Evolutionary conservation across 1,140 invertebrate species (phyloP).

Genomic region (Augochlora pura): DNA sequence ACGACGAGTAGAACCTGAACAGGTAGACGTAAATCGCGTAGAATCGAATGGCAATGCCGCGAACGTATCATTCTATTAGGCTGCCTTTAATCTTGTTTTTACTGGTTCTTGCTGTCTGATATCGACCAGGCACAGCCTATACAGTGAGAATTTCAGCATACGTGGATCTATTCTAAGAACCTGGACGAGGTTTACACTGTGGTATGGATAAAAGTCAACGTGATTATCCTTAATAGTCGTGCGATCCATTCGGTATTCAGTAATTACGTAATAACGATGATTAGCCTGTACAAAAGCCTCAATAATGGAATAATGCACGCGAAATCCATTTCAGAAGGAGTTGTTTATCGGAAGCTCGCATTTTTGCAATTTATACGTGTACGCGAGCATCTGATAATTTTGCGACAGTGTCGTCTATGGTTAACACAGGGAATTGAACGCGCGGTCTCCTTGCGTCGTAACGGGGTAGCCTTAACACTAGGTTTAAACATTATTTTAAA

Average conservation of each 20-base stretch:
- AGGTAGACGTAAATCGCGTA: neutral
- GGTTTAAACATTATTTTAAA: too few species aligned
- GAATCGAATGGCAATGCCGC: neutral
- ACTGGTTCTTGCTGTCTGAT: slow-evolving; percentile 16
- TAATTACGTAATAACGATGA: slow-evolving; percentile 1
- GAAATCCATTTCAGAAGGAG: neutral
- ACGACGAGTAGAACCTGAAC: too few species aligned
- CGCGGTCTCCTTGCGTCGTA: neutral
- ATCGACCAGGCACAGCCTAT: slow-evolving; percentile 14
- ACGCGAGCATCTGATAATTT: neutral
- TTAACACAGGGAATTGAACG: neutral
- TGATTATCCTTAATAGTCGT: slow-evolving; percentile 3
- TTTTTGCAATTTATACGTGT: neutral
- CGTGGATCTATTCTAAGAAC: slow-evolving; percentile 7
- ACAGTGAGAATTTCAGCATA: slow-evolving; percentile 19
- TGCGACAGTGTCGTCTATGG: neutral
- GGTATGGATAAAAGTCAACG: neutral
- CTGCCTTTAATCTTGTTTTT: slow-evolving; percentile 30
- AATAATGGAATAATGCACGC: neutral
- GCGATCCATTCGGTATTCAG: slow-evolving; percentile 13
- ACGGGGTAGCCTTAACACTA: too few species aligned
- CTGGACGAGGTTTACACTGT: neutral
- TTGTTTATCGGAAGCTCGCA: neutral
- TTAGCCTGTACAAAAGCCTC: neutral
- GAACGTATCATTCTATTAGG: neutral